Conservation (phyloP, 2,797 vertebrate species). For the Megalops cyprinoides region DNA sequence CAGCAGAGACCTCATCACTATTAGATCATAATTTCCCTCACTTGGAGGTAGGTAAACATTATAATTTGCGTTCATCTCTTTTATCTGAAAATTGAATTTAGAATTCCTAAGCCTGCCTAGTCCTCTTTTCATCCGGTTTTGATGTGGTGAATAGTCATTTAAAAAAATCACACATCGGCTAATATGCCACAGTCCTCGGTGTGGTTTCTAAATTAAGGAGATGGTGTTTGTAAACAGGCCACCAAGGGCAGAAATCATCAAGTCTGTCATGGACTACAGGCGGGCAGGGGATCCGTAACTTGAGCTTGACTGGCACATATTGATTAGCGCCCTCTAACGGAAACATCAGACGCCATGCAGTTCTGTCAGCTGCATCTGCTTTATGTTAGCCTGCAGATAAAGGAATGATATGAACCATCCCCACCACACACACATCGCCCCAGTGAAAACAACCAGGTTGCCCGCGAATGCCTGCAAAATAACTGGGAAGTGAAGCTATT, state of each 20-base stretch:
- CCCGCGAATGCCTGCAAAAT: constrained; percentile 52
- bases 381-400: constrained; percentile 62
- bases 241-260: neutral
- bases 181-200: neutral
- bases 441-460: constrained; percentile 23
- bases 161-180: neutral
- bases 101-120: no score
- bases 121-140: no score
- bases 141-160: no score
- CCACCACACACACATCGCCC: no score
- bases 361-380: constrained; percentile 18
- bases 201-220: neutral
- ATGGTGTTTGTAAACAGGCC: neutral
- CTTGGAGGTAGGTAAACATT: no score
- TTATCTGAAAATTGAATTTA: no score
- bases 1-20: no score
- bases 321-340: constrained; percentile 42
- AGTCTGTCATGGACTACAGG: neutral
- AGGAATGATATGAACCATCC: constrained; percentile 50
- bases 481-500: constrained; percentile 65
- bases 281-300: constrained; percentile 51
- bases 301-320: constrained; percentile 64
- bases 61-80: no score
- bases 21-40: no score
- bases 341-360: neutral